phyloP scores from a whole-genome alignment of 2,797 vertebrate genomes.

The Amniataba percoides region DNA sequence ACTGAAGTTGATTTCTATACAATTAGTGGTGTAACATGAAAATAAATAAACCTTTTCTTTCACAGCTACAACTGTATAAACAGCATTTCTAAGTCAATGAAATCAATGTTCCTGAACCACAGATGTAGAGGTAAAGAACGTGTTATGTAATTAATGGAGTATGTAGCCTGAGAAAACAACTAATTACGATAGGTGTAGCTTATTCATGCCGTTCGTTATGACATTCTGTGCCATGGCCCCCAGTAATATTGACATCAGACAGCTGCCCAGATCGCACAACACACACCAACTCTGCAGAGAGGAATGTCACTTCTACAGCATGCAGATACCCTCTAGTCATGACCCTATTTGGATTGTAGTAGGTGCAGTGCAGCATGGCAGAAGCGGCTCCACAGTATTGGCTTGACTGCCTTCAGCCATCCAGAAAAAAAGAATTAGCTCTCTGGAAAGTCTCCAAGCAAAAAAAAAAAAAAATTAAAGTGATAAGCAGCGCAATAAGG shows the following conservation, averaged over 20 bases:
- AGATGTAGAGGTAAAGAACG: slow-evolving; percentile 15
- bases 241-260: slow-evolving; percentile 72
- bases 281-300: slow-evolving; percentile 57
- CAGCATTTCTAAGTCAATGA: background rate
- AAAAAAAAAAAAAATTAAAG: slow-evolving; percentile 62
- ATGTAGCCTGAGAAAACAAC: slow-evolving; percentile 34
- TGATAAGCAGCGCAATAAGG: slow-evolving; percentile 73
- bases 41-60: background rate
- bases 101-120: slow-evolving; percentile 15
- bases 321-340: slow-evolving; percentile 75
- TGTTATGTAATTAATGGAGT: slow-evolving; percentile 43
- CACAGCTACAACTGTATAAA: background rate
- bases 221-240: slow-evolving; percentile 53
- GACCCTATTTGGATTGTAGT: slow-evolving; percentile 77
- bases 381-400: slow-evolving; percentile 71
- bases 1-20: background rate
- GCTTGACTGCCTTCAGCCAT: slow-evolving; percentile 75
- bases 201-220: slow-evolving; percentile 59
- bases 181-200: slow-evolving; percentile 51
- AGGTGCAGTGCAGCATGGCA: slow-evolving; percentile 79
- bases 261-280: slow-evolving; percentile 66
- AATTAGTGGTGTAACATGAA: background rate
- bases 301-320: slow-evolving; percentile 69
- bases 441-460: slow-evolving; percentile 75
- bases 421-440: slow-evolving; percentile 73